These are phyloP conservation scores for Nerophis lumbriciformis DNA, from an alignment of 2,113 vertebrate species.

Conservation along the genomic window DNA sequence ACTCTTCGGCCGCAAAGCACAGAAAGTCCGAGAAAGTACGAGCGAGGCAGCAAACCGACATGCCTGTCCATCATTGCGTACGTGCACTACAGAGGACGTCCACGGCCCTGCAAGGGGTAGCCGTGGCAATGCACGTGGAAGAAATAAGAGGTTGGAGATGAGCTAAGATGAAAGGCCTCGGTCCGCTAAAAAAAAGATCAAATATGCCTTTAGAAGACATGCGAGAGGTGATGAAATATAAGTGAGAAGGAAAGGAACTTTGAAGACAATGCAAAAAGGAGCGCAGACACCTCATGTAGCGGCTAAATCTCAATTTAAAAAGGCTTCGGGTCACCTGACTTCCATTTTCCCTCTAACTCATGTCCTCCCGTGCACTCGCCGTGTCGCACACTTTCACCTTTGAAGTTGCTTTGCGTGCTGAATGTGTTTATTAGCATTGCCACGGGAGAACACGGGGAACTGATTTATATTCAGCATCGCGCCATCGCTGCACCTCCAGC, in stretches of 20 bases:
- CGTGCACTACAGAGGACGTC: constrained; percentile 15
- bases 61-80: constrained; percentile 30
- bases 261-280: constrained; percentile 33
- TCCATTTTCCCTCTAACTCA: constrained; percentile 14
- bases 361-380: constrained; percentile 32
- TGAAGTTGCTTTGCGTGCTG: constrained; percentile 53
- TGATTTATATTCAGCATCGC: constrained; percentile 56
- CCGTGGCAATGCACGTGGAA: constrained; percentile 10
- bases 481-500: constrained; percentile 43
- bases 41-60: constrained; percentile 7
- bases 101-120: constrained; percentile 4
- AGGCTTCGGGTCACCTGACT: constrained; percentile 32
- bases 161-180: constrained; percentile 39
- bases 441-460: constrained; percentile 11
- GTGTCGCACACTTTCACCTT: constrained; percentile 46
- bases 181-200: constrained; percentile 41
- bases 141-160: constrained; percentile 21
- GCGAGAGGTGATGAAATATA: constrained; percentile 37
- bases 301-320: constrained; percentile 31
- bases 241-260: constrained; percentile 3
- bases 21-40: constrained; percentile 12
- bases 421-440: constrained; percentile 48
- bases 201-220: constrained; percentile 45
- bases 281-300: constrained; percentile 30
- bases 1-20: constrained; percentile 18